A percentile compares a stretch with the other conserved stretches of the same genome.
These are phyloP conservation scores for Apis cerana DNA, from an alignment of 1,140 invertebrate species.

Conservation along the genomic window DNA sequence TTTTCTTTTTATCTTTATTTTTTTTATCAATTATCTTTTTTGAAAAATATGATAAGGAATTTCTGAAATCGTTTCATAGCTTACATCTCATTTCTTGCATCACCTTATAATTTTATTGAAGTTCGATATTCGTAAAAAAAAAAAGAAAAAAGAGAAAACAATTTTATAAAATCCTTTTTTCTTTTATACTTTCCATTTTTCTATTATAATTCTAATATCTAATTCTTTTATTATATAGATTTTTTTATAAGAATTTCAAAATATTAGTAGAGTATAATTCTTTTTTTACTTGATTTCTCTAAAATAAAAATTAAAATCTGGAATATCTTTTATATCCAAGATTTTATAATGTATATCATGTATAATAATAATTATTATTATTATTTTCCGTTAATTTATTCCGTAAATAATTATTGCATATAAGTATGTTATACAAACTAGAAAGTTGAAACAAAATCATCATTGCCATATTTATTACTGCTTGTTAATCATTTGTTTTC, in stretches of 20 bases:
- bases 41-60: too few relatives aligned
- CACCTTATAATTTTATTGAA: too few relatives aligned
- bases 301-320: neutral
- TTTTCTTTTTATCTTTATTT: too few relatives aligned
- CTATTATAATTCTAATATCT: too few relatives aligned
- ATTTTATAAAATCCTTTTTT: too few relatives aligned
- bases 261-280: neutral
- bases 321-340: conserved; percentile 45
- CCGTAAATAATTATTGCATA: conserved; percentile 47
- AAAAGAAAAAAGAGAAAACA: too few relatives aligned
- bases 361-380: conserved; percentile 73
- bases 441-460: neutral
- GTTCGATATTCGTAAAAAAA: too few relatives aligned
- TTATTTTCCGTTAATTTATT: conserved; percentile 56
- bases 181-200: too few relatives aligned
- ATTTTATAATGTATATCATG: conserved; percentile 74
- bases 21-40: too few relatives aligned
- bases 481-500: conserved; percentile 36
- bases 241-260: neutral
- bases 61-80: too few relatives aligned
- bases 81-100: too few relatives aligned
- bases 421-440: neutral
- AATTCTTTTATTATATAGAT: neutral
- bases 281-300: neutral
- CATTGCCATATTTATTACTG: conserved; percentile 59